Evolutionary conservation across 2,888 invertebrate species (phyloP), one percentile per base, ranked within the genome.

Genomic region (Eulithis prunata): DNA sequence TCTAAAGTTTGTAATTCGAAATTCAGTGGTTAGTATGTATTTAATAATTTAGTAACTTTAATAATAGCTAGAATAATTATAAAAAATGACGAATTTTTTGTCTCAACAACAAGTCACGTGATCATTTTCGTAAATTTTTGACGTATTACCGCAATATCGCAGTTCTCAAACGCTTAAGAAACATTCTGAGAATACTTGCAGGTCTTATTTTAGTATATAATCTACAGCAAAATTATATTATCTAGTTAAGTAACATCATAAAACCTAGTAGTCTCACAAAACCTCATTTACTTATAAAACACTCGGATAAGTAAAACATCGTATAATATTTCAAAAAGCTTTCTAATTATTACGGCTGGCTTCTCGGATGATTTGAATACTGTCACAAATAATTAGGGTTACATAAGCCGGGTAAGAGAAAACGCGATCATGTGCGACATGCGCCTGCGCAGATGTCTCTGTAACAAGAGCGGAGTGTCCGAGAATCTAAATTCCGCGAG

Each of bases 381-480:
- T 65, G 69, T 69, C 72, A 69, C 74, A 62, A 71, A 69, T 72
- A 72, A 72, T 74, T 74, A 74, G 69, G 60, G 64, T 74, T 74
- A 71, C 66, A 60, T 72, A 72, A 74, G 61, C 58, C 58, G 21
- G 66, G 61, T 57, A 61, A 82, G 87, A 84, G 88, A 88, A 88
- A 88, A 83, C 82, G 75, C 70, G 74, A 70, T 72, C 70, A 76
- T 74, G 71, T 69, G 76, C 70, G 60, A 60, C 78, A 75, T 75
- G 84, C 81, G 76, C 82, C 76, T 70, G 76, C 80, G 80, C 83
- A 82, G 85, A 85, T 82, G 84, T 86, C 81, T 82, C 83, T 79
- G 83, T 85, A 86, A 86, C 86, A 86, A 88, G 86, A 85, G 83
- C 82, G 4, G 82, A 82, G 85, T 85, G 88, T 85, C 86, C 83